Percentiles rank a stretch among this genome's conserved stretches.
phyloP scores from a whole-genome alignment of 2,888 invertebrate genomes.

The Thymelicus sylvestris region DNA sequence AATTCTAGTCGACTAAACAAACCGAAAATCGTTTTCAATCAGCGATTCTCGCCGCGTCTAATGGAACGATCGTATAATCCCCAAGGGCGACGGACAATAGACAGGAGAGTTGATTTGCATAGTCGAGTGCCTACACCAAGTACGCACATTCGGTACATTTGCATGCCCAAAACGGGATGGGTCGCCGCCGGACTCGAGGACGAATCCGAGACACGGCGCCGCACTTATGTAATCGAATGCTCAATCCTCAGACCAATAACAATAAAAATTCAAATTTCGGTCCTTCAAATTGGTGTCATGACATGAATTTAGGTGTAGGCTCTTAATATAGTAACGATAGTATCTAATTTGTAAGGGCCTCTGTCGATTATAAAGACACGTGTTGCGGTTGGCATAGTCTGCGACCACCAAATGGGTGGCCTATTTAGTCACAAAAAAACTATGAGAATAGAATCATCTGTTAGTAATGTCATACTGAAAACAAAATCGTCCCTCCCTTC shows the following conservation, averaged over 20 bases:
- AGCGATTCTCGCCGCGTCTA: conserved; percentile 70
- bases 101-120: conserved; percentile 76
- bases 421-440: conserved; percentile 53
- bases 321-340: conserved; percentile 50
- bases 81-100: conserved; percentile 79
- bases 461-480: conserved; percentile 47
- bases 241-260: conserved; percentile 57
- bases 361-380: conserved; percentile 58
- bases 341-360: neutral
- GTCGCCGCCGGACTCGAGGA: conserved; percentile 57
- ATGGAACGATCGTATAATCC: conserved; percentile 65
- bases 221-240: conserved; percentile 73
- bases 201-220: conserved; percentile 58
- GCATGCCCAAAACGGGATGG: conserved; percentile 72
- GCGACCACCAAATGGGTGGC: conserved; percentile 42
- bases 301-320: conserved; percentile 63
- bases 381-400: conserved; percentile 70
- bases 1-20: conserved; percentile 57
- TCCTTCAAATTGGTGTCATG: conserved; percentile 62
- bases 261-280: conserved; percentile 74
- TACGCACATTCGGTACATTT: conserved; percentile 73
- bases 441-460: conserved; percentile 55
- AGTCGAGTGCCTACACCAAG: conserved; percentile 58
- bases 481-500: conserved; percentile 37
- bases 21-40: conserved; percentile 72